A percentile compares a stretch with the other conserved stretches of the same genome.
Evolutionary conservation across 2,797 vertebrate species (phyloP).

Genomic region (Oryzias dopingdopingensis): DNA sequence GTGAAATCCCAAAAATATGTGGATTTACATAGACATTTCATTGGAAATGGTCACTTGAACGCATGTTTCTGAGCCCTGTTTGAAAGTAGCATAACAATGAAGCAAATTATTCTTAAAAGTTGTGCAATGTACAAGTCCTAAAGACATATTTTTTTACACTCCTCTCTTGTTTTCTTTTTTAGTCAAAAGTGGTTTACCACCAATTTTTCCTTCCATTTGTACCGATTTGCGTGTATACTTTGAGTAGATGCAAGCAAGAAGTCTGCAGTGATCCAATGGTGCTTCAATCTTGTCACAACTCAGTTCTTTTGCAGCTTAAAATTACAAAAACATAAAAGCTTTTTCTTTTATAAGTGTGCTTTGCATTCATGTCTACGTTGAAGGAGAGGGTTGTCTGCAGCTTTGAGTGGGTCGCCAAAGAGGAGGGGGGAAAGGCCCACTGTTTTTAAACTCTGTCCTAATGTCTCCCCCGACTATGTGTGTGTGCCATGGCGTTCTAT

Average conservation of each 20-base stretch:
- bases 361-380: constrained; percentile 49
- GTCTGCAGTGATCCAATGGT: constrained; percentile 51
- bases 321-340: constrained; percentile 58
- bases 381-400: constrained; percentile 53
- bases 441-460: constrained; percentile 84
- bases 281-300: constrained; percentile 35
- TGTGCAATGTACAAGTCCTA: no score
- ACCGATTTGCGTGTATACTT: constrained; percentile 30
- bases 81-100: no score
- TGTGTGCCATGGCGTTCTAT: constrained; percentile 80
- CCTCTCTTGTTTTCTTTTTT: no score
- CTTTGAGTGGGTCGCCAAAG: constrained; percentile 19
- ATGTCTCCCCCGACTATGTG: constrained; percentile 78
- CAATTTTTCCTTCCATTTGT: no score
- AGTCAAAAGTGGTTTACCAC: no score
- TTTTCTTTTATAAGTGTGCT: constrained; percentile 61
- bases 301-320: constrained; percentile 45
- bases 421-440: constrained; percentile 50
- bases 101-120: no score
- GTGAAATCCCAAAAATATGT: no score
- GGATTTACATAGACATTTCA: no score
- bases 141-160: no score
- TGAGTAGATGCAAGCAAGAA: constrained; percentile 26
- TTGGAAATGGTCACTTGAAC: no score
- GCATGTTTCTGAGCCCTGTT: no score